Base-by-base conservation (phyloP, 2,113 vertebrate species). In the Oenanthe oenanthe region DNA sequence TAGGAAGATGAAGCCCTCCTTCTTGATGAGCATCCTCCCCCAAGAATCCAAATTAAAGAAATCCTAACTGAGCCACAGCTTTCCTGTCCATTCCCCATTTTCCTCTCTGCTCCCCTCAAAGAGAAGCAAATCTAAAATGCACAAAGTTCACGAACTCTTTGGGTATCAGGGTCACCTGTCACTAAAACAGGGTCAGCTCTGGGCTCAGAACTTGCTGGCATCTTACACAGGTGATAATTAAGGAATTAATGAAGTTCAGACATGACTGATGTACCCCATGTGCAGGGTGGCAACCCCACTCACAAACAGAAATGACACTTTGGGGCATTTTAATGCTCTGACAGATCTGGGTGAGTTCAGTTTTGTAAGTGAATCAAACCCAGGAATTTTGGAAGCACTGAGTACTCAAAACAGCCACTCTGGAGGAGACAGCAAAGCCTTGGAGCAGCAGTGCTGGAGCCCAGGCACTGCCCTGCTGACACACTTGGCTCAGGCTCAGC, bases 241-340 rank as follows among this genome's bases (percentile, higher is more conserved):
- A 48, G 50, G 58, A 79, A 60, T 20, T 13, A 3, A 18, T 26
- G 17, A 61, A 54, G 40, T 48, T 70, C 5, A 51, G 38, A 5
- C 34, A 21, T 1, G 29, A 60, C 28, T 47, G 7, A 47, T 3
- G 13, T 10, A 62, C 18, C 51, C 50, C 40, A 61, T 0, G 0
- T 7, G 47, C 38, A 82, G 56, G 21, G 13, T 32, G 53, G n/a
- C 31, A 79, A 15, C 31, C 25, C 16, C 40, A 16, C 24, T 4
- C 7, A 8, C 29, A 7, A 88, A 70, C 20, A 21, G 29, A 62
- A 76, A 67, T 17, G 42, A 56, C 32, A 56, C 4, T 48, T 10
- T 2, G 2, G 42, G 31, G 22, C 28, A 65, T 24, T 60, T 72
- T 14, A 90, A 28, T 0, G 3, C 34, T 3, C 3, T 14, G 10